phyloP scores from a whole-genome alignment of 2,888 invertebrate genomes.

The Spicauda simplicius region DNA sequence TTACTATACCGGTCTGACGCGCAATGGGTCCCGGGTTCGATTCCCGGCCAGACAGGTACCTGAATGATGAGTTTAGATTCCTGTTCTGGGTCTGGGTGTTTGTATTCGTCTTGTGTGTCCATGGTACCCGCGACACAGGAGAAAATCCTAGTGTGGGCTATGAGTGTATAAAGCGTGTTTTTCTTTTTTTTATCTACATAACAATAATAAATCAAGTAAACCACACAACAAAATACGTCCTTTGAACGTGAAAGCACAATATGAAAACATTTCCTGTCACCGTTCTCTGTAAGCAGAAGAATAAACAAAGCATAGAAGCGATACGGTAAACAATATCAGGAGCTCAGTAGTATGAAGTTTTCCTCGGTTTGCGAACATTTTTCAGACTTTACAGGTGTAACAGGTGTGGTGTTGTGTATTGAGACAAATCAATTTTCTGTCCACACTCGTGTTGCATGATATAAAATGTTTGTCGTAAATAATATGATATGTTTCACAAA shows the following conservation, averaged over 20 bases:
- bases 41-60: no score
- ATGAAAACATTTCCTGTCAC: constrained; percentile 16
- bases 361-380: constrained; percentile 46
- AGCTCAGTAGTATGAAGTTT: constrained; percentile 21
- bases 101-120: no score
- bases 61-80: no score
- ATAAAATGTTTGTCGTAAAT: neutral
- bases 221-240: neutral
- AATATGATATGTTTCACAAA: neutral
- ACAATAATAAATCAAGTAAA: neutral
- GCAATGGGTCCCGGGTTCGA: no score
- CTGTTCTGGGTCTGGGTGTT: no score
- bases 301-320: constrained; percentile 31
- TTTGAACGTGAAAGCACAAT: constrained; percentile 8
- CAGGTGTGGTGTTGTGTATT: constrained; percentile 39
- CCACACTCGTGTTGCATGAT: neutral
- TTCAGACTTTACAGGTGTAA: constrained; percentile 44
- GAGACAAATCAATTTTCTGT: constrained; percentile 13
- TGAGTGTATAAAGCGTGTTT: no score
- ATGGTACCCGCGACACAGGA: no score
- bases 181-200: no score
- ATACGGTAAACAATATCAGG: constrained; percentile 40
- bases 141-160: no score
- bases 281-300: constrained; percentile 20
- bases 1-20: no score